Conservation (phyloP, 2,797 vertebrate genomes). For the Emydoidea blandingii region DNA sequence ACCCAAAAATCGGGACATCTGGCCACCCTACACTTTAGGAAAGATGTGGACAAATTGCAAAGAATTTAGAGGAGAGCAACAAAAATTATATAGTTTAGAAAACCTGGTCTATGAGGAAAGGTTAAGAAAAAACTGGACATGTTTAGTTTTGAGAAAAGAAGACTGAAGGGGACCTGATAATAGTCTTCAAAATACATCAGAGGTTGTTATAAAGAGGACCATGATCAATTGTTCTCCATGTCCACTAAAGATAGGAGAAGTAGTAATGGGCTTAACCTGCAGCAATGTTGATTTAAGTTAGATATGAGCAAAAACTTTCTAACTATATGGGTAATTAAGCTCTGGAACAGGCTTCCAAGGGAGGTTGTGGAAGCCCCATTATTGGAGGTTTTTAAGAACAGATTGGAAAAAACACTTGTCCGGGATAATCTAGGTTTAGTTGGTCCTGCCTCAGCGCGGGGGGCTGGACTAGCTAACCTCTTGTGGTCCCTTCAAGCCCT, state of each 20-base stretch:
- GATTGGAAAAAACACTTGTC: not conserved
- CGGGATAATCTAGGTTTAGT: not conserved
- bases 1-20: no score
- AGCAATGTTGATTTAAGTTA: not conserved
- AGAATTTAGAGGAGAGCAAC: not conserved
- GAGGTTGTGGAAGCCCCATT: not conserved
- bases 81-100: not conserved
- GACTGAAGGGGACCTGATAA: not conserved
- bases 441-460: not conserved
- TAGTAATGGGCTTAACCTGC: not conserved
- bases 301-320: not conserved
- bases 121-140: not conserved
- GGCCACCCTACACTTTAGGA: no score
- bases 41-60: no score
- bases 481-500: not conserved
- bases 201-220: not conserved
- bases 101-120: not conserved
- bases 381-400: not conserved
- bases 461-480: not conserved
- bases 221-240: not conserved
- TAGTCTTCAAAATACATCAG: not conserved
- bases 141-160: not conserved
- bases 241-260: not conserved
- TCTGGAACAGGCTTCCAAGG: not conserved
- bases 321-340: not conserved